Conservation (phyloP, 1,140 invertebrate species). For the Samia ricini region DNA sequence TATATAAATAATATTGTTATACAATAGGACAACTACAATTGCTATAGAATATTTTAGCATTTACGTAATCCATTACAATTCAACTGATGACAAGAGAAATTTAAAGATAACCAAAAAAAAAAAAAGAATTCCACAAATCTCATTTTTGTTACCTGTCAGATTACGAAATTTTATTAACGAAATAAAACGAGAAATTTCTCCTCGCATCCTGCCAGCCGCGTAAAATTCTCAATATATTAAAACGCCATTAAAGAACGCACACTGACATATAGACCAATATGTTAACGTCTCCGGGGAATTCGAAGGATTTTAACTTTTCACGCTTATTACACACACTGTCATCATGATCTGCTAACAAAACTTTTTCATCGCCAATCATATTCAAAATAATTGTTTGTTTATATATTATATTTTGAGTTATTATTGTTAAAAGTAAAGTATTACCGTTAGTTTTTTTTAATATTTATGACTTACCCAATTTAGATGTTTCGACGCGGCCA, state of each 20-base stretch:
- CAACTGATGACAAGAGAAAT: too few relatives aligned
- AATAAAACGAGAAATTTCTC: constrained; percentile 1
- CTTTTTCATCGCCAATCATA: too few relatives aligned
- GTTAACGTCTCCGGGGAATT: constrained; percentile 3
- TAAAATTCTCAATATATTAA: constrained; percentile 2
- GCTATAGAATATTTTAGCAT: too few relatives aligned
- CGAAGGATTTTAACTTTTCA: constrained; percentile 4
- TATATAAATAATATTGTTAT: too few relatives aligned
- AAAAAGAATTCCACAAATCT: neutral
- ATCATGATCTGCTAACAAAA: neutral
- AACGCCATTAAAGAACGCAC: constrained; percentile 6
- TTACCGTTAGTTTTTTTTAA: too few relatives aligned
- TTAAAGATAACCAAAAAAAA: neutral
- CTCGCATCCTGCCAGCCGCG: neutral
- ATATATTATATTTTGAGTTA: too few relatives aligned
- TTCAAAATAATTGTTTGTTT: too few relatives aligned
- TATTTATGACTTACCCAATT: too few relatives aligned
- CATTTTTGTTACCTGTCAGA: neutral
- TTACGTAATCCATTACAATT: too few relatives aligned
- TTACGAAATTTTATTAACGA: neutral
- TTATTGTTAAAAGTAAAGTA: too few relatives aligned
- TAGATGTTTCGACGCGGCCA: too few relatives aligned
- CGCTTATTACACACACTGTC: neutral
- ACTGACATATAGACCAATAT: constrained; percentile 10
- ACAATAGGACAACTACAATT: too few relatives aligned